These are phyloP conservation scores for Mesochorus sp. DNA, from an alignment of 2,888 invertebrate species.

Conservation along the genomic window DNA sequence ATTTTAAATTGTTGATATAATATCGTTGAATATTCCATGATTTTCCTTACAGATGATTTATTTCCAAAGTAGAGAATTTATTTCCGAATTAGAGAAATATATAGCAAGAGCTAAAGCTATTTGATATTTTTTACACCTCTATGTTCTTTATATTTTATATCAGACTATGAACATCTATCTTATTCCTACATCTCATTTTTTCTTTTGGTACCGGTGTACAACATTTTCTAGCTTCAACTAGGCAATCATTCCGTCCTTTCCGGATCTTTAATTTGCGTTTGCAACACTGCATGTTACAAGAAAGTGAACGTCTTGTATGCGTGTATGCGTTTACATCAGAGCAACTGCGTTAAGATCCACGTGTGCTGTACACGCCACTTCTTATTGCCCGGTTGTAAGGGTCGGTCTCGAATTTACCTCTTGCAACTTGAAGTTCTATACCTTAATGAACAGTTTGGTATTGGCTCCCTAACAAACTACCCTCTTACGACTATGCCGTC, in stretches of 20 bases:
- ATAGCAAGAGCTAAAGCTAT: slow-evolving; percentile 46
- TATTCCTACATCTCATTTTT: slow-evolving; percentile 11
- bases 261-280: slow-evolving; percentile 55
- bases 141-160: slow-evolving; percentile 18
- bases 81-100: neutral
- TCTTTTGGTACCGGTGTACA: slow-evolving; percentile 37
- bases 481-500: slow-evolving; percentile 54
- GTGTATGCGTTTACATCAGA: slow-evolving; percentile 27
- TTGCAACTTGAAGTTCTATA: slow-evolving; percentile 58
- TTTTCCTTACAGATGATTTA: too few relatives aligned
- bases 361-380: slow-evolving; percentile 54
- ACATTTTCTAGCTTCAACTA: slow-evolving; percentile 25
- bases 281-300: slow-evolving; percentile 39
- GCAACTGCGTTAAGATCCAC: neutral
- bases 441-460: slow-evolving; percentile 73
- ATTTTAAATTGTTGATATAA: neutral
- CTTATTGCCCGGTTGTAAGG: slow-evolving; percentile 65
- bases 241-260: slow-evolving; percentile 59
- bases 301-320: slow-evolving; percentile 20
- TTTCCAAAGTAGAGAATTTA: too few relatives aligned
- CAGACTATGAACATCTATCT: too few relatives aligned
- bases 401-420: slow-evolving; percentile 41
- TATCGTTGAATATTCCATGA: neutral
- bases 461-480: slow-evolving; percentile 68
- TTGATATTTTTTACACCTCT: slow-evolving; percentile 61